These are phyloP conservation scores for Rhopalosiphum padi DNA, from an alignment of 1,140 invertebrate genomes.

Conservation along the genomic window DNA sequence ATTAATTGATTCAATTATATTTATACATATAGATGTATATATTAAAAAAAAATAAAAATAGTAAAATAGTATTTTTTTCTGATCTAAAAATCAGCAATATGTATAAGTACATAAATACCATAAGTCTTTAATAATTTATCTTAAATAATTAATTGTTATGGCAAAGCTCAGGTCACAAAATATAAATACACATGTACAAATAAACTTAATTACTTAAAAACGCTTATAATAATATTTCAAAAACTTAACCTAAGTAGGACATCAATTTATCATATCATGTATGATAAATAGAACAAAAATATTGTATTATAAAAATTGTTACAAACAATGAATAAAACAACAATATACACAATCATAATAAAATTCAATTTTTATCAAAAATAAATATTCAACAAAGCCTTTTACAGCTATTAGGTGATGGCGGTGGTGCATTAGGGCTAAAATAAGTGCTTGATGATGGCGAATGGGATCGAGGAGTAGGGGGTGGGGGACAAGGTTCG, in stretches of 20 bases:
- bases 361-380: not conserved
- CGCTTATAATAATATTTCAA: not conserved
- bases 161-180: conserved; percentile 25
- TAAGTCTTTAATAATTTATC: conserved; percentile 17
- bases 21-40: no score
- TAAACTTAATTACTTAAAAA: conserved; percentile 14
- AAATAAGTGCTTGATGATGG: conserved; percentile 80
- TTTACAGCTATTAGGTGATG: conserved; percentile 67
- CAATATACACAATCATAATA: not conserved
- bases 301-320: conserved; percentile 7
- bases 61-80: not conserved
- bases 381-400: conserved; percentile 36
- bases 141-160: conserved; percentile 31
- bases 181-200: conserved; percentile 11
- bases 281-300: not conserved
- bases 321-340: conserved; percentile 34
- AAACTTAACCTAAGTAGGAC: conserved; percentile 34
- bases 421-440: conserved; percentile 75
- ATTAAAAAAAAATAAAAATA: not conserved
- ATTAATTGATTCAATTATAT: not conserved
- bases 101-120: not conserved
- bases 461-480: conserved; percentile 81
- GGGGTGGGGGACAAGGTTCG: conserved; percentile 82
- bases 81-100: not conserved
- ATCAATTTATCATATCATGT: not conserved